phyloP scores from a whole-genome alignment of 2,113 vertebrate genomes.

The Campylomormyrus numenius region DNA sequence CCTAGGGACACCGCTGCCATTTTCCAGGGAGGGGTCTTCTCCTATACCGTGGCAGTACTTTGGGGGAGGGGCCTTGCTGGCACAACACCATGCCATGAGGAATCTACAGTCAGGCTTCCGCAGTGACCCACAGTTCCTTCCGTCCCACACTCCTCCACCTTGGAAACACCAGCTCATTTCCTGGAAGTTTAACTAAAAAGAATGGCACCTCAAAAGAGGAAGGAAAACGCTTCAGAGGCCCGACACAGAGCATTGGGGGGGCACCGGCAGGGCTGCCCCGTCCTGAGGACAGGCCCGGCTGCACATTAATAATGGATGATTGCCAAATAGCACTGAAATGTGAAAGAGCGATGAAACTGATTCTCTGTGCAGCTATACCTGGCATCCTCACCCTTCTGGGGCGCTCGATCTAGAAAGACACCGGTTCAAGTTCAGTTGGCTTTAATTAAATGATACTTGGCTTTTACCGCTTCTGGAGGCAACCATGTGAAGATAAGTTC shows the following conservation, averaged over 20 bases:
- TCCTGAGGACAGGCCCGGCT: neutral
- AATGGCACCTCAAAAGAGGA: constrained; percentile 11
- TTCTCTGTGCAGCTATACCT: neutral
- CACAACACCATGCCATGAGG: neutral
- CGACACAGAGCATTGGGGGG: neutral
- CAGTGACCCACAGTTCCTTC: neutral
- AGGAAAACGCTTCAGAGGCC: neutral
- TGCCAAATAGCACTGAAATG: neutral
- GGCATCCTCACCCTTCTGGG: neutral
- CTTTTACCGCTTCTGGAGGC: neutral
- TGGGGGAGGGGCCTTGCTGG: neutral
- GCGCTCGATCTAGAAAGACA: neutral
- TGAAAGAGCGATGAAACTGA: neutral
- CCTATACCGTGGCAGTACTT: neutral
- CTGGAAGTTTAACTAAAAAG: neutral
- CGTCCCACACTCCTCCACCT: neutral
- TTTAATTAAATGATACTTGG: constrained; percentile 7
- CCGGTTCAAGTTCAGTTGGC: neutral
- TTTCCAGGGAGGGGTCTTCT: neutral
- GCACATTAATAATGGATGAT: constrained; percentile 3
- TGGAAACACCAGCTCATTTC: neutral
- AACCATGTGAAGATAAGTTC: neutral
- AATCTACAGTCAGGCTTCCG: neutral
- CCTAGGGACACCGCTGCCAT: neutral
- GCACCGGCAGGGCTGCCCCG: too few relatives aligned